Evolutionary conservation across 1,140 invertebrate genomes (phyloP).

Genomic region (Drosophila mojavensis): DNA sequence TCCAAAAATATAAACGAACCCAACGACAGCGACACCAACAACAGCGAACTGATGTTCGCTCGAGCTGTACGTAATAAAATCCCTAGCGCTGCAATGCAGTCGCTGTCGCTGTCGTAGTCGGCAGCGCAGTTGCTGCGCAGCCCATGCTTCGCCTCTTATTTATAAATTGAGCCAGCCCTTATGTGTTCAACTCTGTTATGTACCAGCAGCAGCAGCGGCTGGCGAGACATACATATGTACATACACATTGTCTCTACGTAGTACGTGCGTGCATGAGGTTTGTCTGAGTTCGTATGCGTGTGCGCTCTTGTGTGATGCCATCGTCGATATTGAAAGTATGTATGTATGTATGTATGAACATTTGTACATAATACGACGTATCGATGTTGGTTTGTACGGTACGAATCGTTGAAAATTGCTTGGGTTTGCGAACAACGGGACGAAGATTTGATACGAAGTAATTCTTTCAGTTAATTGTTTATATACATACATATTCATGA

Average conservation of each 20-base stretch:
- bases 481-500: conserved; percentile 28
- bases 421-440: conserved; percentile 74
- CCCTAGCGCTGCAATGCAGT: conserved; percentile 72
- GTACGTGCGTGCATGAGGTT: conserved; percentile 50
- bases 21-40: conserved; percentile 39
- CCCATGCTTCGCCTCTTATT: conserved; percentile 76
- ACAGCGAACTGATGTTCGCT: conserved; percentile 27
- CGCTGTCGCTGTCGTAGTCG: conserved; percentile 29
- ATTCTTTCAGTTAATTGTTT: conserved; percentile 71
- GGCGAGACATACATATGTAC: conserved; percentile 38
- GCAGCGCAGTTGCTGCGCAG: conserved; percentile 50
- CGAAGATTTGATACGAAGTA: conserved; percentile 73
- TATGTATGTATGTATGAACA: conserved; percentile 55
- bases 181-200: conserved; percentile 75
- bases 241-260: conserved; percentile 55
- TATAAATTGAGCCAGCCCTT: conserved; percentile 79
- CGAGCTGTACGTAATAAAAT: conserved; percentile 75
- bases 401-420: conserved; percentile 63
- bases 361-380: conserved; percentile 54
- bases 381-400: conserved; percentile 46
- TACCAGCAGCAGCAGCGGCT: conserved; percentile 43
- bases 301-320: conserved; percentile 78
- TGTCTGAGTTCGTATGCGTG: conserved; percentile 50
- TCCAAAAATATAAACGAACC: conserved; percentile 79
- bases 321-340: conserved; percentile 80